Evolutionary conservation across 1,140 invertebrate genomes (phyloP).

Genomic region (Zaprionus ghesquierei): DNA sequence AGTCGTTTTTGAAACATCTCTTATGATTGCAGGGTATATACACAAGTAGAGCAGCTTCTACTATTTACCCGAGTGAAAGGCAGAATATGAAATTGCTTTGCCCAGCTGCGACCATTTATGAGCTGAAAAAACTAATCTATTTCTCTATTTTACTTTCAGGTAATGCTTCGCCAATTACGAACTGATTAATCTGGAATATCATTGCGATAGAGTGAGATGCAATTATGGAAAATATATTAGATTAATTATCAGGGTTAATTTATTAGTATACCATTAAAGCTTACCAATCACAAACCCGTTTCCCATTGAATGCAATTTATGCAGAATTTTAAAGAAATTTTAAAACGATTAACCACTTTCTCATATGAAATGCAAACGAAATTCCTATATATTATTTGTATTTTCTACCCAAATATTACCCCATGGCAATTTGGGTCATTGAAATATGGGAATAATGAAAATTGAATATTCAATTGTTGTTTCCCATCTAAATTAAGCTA

Average conservation of each 20-base stretch:
- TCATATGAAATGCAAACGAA: too few relatives aligned
- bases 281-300: too few relatives aligned
- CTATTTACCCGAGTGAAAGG: slow-evolving; percentile 8
- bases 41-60: neutral
- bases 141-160: neutral
- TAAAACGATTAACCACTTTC: too few relatives aligned
- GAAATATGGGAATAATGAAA: neutral
- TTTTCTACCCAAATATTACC: too few relatives aligned
- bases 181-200: neutral
- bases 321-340: too few relatives aligned
- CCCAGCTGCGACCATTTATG: neutral
- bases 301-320: too few relatives aligned
- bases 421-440: neutral
- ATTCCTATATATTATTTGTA: neutral
- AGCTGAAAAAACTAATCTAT: neutral
- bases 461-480: neutral
- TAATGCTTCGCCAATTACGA: neutral
- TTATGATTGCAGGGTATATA: too few relatives aligned
- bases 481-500: neutral
- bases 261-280: too few relatives aligned
- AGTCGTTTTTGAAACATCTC: too few relatives aligned
- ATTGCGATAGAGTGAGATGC: neutral
- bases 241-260: too few relatives aligned
- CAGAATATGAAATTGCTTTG: slow-evolving; percentile 11
- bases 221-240: neutral